phyloP scores from a whole-genome alignment of 1,140 invertebrate genomes.

The Camponotus floridanus region DNA sequence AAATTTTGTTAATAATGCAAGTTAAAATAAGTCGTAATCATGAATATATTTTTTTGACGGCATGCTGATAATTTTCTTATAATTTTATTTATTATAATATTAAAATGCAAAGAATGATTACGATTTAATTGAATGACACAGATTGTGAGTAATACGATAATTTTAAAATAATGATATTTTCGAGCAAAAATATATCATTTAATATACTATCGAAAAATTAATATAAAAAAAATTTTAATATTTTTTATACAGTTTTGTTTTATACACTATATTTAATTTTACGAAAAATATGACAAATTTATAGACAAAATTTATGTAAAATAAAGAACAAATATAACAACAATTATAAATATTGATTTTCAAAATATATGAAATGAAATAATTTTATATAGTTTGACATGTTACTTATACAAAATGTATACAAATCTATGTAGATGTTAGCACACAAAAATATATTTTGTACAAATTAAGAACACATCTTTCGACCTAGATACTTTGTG shows the following conservation, averaged over 20 bases:
- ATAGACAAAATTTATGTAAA: neutral
- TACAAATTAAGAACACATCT: slow-evolving; percentile 3
- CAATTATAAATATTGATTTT: neutral
- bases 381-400: slow-evolving; percentile 40
- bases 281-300: neutral
- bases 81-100: slow-evolving; percentile 35
- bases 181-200: neutral
- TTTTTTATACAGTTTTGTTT: slow-evolving; percentile 1
- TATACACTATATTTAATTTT: neutral
- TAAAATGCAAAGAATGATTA: neutral
- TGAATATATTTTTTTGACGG: neutral
- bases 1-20: slow-evolving; percentile 9
- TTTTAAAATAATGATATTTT: neutral
- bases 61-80: neutral
- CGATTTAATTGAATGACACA: neutral
- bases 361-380: neutral
- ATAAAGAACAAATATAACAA: neutral
- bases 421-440: slow-evolving; percentile 14
- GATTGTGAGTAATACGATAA: neutral
- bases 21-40: neutral
- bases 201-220: neutral
- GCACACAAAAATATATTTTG: neutral
- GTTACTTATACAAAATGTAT: slow-evolving; percentile 58
- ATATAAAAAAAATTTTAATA: neutral
- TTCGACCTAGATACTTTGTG: neutral